These are phyloP conservation scores for Marmota flaviventris DNA, from an alignment of 2,113 vertebrate species.

Conservation along the genomic window DNA sequence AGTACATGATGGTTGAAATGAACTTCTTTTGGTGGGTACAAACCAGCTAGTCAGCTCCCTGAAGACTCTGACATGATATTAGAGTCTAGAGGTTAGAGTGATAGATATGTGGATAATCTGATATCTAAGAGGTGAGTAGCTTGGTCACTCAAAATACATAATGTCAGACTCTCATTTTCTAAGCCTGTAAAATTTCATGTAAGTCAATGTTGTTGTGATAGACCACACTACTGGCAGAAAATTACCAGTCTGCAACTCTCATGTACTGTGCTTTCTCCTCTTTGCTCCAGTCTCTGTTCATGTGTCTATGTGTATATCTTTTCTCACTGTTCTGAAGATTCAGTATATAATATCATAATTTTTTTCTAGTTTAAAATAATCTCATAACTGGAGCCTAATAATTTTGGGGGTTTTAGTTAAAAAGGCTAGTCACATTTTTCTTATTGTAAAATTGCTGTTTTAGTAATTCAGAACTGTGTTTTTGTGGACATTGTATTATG, in stretches of 20 bases:
- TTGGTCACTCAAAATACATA: background rate
- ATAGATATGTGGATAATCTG: background rate
- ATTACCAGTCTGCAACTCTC: background rate
- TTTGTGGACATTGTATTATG: background rate
- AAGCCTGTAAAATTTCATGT: background rate
- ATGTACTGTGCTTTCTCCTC: background rate
- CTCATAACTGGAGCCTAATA: background rate
- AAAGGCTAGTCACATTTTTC: background rate
- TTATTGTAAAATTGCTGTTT: background rate
- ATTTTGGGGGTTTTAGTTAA: conserved; percentile 2
- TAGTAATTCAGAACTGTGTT: background rate
- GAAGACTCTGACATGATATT: background rate
- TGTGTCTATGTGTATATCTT: background rate
- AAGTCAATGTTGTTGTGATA: background rate
- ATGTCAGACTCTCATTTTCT: conserved; percentile 11
- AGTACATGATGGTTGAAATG: background rate
- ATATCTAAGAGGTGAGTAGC: background rate
- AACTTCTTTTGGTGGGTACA: background rate
- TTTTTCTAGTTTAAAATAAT: conserved; percentile 46
- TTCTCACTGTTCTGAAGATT: background rate
- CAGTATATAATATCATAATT: background rate
- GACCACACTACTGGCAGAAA: background rate
- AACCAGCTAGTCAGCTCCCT: background rate
- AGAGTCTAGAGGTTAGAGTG: background rate
- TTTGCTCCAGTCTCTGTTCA: background rate